Conservation (phyloP, 2,888 invertebrate species). For the Lepidochitona cinerea region DNA sequence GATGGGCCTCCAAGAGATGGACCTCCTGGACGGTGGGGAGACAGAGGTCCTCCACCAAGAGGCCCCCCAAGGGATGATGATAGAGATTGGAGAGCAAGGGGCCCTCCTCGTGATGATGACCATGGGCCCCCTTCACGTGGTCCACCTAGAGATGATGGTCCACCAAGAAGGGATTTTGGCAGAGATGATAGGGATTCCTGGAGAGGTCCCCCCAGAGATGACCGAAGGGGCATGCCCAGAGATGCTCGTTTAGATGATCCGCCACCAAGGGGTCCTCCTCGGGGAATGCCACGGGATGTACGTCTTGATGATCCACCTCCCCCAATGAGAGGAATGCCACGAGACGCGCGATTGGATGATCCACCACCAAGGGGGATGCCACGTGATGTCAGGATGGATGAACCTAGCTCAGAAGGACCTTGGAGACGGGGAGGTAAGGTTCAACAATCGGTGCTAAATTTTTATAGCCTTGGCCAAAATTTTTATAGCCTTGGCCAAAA, state of each 20-base stretch:
- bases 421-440: not conserved
- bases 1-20: not conserved
- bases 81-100: not conserved
- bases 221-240: not conserved
- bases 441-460: no score
- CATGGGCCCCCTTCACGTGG: not conserved
- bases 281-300: not conserved
- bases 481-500: no score
- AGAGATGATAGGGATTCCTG: not conserved
- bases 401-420: not conserved
- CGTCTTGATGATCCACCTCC: not conserved
- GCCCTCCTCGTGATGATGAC: not conserved
- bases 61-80: not conserved
- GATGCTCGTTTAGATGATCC: not conserved
- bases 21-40: not conserved
- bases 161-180: not conserved
- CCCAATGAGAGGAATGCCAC: not conserved
- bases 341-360: not conserved
- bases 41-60: not conserved
- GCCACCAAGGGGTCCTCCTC: not conserved
- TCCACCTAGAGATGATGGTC: not conserved
- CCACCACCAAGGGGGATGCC: not conserved
- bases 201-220: not conserved
- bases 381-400: not conserved
- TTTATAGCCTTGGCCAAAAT: no score